A percentile compares a stretch with the other conserved stretches of the same genome.
Evolutionary conservation across 2,888 invertebrate species (phyloP).

Genomic region (Flexamia atlantica): DNA sequence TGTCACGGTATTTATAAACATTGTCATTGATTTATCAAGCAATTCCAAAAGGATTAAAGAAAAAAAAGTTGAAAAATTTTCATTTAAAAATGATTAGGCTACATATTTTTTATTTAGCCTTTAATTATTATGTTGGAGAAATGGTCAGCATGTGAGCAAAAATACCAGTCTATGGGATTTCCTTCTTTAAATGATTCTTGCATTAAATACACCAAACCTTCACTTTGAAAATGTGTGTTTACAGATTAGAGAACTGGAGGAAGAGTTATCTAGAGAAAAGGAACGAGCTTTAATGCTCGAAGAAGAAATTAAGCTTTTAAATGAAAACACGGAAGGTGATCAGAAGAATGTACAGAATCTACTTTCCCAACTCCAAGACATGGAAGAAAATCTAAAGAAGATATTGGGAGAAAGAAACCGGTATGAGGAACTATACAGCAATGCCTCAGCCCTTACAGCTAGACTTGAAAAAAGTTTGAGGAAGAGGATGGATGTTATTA

Average conservation of each 20-base stretch:
- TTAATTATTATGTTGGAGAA: too few relatives aligned
- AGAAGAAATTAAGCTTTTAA: background rate
- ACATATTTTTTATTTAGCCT: too few relatives aligned
- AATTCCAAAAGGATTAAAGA: too few relatives aligned
- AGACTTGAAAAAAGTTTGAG: constrained; percentile 10
- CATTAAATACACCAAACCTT: too few relatives aligned
- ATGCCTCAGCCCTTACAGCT: constrained; percentile 61
- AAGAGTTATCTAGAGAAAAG: constrained; percentile 25
- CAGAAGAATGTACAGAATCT: constrained; percentile 71
- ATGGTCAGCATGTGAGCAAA: too few relatives aligned
- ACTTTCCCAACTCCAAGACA: constrained; percentile 69
- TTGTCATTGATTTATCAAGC: too few relatives aligned
- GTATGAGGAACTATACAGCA: constrained; percentile 72
- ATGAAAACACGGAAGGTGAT: constrained; percentile 69
- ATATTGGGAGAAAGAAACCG: constrained; percentile 73
- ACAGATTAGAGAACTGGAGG: constrained; percentile 52
- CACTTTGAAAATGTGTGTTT: too few relatives aligned
- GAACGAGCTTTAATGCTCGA: background rate
- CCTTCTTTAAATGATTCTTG: too few relatives aligned
- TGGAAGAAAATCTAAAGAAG: constrained; percentile 69
- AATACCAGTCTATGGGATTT: too few relatives aligned
- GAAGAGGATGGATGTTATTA: constrained; percentile 3
- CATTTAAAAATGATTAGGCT: too few relatives aligned
- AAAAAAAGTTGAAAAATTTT: too few relatives aligned
- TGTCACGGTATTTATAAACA: too few relatives aligned